Percentiles rank a stretch among this genome's conserved stretches.
These are phyloP conservation scores for Mergus octosetaceus DNA, from an alignment of 2,797 vertebrate species.

Conservation along the genomic window DNA sequence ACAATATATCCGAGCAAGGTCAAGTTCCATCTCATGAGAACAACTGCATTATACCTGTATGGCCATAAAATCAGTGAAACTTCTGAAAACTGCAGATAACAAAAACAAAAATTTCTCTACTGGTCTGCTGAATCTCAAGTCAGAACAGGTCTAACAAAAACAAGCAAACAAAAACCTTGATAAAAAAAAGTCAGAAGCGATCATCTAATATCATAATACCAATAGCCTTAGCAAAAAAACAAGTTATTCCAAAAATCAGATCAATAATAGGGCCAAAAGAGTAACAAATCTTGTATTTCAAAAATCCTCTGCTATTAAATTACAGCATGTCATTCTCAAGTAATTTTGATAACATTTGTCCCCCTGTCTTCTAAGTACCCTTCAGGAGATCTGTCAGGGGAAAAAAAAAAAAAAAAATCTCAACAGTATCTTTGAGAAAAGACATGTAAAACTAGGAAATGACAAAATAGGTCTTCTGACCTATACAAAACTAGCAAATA, in stretches of 20 bases:
- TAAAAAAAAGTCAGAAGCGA: background rate
- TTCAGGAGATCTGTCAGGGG: background rate
- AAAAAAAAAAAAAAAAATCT: background rate
- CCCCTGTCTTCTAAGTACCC: background rate
- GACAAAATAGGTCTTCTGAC: background rate
- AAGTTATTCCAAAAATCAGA: background rate
- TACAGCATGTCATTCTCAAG: background rate
- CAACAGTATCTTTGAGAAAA: background rate
- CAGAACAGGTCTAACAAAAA: background rate
- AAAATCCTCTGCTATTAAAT: background rate
- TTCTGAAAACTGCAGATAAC: background rate
- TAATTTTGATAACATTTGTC: background rate
- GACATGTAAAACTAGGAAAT: background rate
- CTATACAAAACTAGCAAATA: background rate
- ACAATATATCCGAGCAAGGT: background rate
- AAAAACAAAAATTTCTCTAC: background rate
- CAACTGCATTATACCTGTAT: background rate
- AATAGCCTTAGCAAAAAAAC: background rate
- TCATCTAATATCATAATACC: background rate
- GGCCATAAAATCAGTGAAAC: background rate
- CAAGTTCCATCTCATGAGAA: background rate
- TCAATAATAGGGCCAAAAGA: rapidly evolving
- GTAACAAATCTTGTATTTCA: background rate
- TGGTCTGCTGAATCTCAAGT: background rate
- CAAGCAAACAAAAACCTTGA: background rate